Evolutionary conservation across 1,140 invertebrate genomes (phyloP), one percentile per base, ranked within the genome.

Genomic region (Pomacea maculata): DNA sequence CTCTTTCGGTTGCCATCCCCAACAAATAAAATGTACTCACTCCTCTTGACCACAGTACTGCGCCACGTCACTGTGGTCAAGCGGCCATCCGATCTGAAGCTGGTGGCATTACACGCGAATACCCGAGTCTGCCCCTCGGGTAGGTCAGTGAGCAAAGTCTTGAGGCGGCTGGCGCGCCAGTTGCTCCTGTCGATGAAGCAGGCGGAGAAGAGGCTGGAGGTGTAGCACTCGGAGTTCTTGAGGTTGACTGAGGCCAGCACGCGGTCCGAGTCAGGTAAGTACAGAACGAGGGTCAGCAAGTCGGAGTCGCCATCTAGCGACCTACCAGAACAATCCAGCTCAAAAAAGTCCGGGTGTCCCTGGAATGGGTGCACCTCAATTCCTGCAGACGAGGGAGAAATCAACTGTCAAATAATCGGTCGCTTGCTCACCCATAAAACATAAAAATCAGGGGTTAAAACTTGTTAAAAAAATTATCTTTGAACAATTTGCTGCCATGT

Each of bases 81-180:
- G 7, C 76, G 64, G 19, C 54, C 54, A 6, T 19, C 25, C 34
- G 64, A 55, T 25, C 52, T 78, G 29, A 65, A 65, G 63, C 52
- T 65, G 75, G 57, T 65, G 45, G 76, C 67, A 52, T 78, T 78
- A 29, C 76, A 78, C 14, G 64, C 76, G 54, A n/a, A 78, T 45
- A n/a, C 65, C 45, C 76, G 52, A 4, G 64, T n/a, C 67, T 78
- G 64, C 0, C 76, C 76, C 76, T 67, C 65, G 25, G 12, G 8
- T 45, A 78, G 67, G 25, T 78, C 67, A 6, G 65, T 29, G 21
- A 78, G 34, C 14, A 78, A 21, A n/a, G 70, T 52, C 6, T 52
- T 65, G 14, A 78, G 67, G 9, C 52, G 17, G 52, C 57, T 78
- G 1, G 52, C 55, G 12, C 76, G 52, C n/a, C 29, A n/a, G 65